Base-by-base conservation (phyloP, 64 coral and sea anemone genomes). In the Stichodactyla mertensii region DNA sequence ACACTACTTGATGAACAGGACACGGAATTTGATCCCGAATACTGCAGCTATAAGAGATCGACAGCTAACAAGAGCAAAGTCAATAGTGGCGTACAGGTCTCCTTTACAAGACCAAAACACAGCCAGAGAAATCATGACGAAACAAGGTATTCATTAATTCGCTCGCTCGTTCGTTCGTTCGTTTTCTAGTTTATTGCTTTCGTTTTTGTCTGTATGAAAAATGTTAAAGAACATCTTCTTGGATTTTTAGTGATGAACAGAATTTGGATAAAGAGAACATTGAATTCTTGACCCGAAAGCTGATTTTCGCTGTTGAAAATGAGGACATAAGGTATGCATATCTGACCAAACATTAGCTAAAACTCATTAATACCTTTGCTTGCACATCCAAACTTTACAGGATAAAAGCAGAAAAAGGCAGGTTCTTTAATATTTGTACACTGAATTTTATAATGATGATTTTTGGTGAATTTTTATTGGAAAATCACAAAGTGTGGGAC, bases 261-360 rank as follows among this genome's bases (percentile, higher is more conserved):
- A 19, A 53, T 19, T 22, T 74, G 10, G 69, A 74, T 74, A 23
- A 74, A 60, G 57, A 61, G 26, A 7, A 80, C 36, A 9, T 74
- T 11, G 69, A 74, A 74, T 74, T 74, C 69, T 9, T 92, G 58
- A 86, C 93, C 6, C 74, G 87, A 59, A 92, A 52, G 79, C 24
- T 95, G 6, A 71, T 89, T 24, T 89, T 70, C 83, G 86, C 93
- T 4, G 78, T 95, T 74, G 93, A 89, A 74, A 86, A 86, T 56
- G 91, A 95, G 55, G 87, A 95, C 80, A 89, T 95, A 70, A 95
- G 87, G 93, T 92, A 24, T 13, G 64, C 71, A 4, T 23, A 54
- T 74, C 24, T 16, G 11, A 10, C 7, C 20, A n/a, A 51, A 80
- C 78, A 80, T 51, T 51, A 27, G 7, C 19, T 51, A 51, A 8